Conservation (phyloP, 1,140 invertebrate species). For the Solen grandis region DNA sequence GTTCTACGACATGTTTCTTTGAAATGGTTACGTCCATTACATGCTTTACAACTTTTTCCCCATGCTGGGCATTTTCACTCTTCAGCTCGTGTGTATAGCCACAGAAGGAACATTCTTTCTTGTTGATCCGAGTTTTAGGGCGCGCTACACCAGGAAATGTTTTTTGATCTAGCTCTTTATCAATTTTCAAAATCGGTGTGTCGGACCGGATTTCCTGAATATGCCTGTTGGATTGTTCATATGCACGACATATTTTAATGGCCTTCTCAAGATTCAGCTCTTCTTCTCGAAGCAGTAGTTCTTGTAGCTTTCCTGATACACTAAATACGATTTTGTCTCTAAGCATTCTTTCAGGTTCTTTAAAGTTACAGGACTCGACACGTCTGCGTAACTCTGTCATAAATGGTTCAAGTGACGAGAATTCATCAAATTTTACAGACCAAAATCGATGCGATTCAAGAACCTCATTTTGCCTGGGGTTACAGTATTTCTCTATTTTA, state of each 20-base stretch:
- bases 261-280: slow-evolving; percentile 2
- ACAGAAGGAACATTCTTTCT: slow-evolving; percentile 48
- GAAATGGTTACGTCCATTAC: slow-evolving; percentile 43
- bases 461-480: slow-evolving; percentile 31
- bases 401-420: slow-evolving; percentile 20
- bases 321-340: slow-evolving; percentile 34
- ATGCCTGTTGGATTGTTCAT: slow-evolving; percentile 33
- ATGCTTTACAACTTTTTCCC: slow-evolving; percentile 39
- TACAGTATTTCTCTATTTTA: slow-evolving; percentile 41
- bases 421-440: slow-evolving; percentile 5
- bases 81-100: slow-evolving; percentile 14
- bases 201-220: neutral
- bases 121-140: neutral
- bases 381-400: slow-evolving; percentile 31
- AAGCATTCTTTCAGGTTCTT: slow-evolving; percentile 31
- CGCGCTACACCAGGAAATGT: neutral
- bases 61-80: slow-evolving; percentile 56
- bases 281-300: slow-evolving; percentile 27
- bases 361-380: slow-evolving; percentile 32
- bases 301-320: slow-evolving; percentile 4
- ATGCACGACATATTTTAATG: slow-evolving; percentile 3
- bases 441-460: slow-evolving; percentile 45
- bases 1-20: neutral
- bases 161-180: neutral
- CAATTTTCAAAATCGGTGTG: neutral